Conservation (phyloP, 2,113 vertebrate genomes). For the Oreotragus oreotragus region DNA sequence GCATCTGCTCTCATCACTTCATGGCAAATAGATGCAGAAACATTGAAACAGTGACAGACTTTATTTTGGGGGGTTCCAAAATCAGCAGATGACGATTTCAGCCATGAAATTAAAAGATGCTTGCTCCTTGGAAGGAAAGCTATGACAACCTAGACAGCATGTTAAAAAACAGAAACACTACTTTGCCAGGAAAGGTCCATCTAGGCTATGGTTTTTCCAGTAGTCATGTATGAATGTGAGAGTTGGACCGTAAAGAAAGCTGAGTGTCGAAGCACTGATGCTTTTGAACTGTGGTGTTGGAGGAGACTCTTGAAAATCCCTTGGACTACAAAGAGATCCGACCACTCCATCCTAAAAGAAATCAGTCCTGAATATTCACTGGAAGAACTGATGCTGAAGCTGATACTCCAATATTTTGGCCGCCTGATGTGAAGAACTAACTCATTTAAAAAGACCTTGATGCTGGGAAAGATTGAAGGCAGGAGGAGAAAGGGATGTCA, state of each 20-base stretch:
- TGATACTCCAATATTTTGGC: background rate
- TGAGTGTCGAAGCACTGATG: background rate
- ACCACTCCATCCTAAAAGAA: background rate
- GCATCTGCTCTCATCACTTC: background rate
- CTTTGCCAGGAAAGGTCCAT: background rate
- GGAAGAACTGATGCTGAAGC: background rate
- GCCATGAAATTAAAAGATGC: background rate
- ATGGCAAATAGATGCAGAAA: background rate
- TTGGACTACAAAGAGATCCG: background rate
- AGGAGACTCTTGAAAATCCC: background rate
- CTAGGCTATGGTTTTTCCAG: background rate
- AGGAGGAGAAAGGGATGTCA: background rate
- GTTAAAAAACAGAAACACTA: background rate
- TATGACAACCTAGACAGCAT: background rate
- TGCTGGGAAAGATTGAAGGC: background rate
- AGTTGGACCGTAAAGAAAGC: background rate
- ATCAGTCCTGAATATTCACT: background rate
- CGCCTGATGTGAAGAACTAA: background rate
- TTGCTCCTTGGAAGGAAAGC: background rate
- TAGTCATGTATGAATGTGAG: background rate
- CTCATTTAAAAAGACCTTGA: background rate
- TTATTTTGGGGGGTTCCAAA: background rate
- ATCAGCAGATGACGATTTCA: background rate
- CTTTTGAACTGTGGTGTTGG: background rate
- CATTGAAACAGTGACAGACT: background rate